These are phyloP conservation scores for Plebejus anna DNA, from an alignment of 2,888 invertebrate species.

Conservation along the genomic window DNA sequence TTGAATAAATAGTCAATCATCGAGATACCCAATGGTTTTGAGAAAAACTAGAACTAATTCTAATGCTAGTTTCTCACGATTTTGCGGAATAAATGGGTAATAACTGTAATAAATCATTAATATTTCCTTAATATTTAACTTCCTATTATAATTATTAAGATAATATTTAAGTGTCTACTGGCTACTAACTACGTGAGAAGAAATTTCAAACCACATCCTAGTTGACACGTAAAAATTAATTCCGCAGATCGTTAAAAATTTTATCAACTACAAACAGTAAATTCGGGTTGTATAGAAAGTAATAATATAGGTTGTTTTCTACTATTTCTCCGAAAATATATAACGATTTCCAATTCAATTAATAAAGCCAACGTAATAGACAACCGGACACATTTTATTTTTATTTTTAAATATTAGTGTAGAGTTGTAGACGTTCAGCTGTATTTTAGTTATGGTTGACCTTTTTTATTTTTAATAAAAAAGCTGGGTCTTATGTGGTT, in stretches of 20 bases:
- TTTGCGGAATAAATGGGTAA: background rate
- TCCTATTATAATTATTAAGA: background rate
- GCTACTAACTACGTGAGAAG: background rate
- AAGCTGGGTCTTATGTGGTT: background rate
- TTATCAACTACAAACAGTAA: background rate
- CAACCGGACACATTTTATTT: too few relatives aligned
- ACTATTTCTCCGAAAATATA: too few relatives aligned
- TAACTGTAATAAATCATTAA: background rate
- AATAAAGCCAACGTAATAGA: too few relatives aligned
- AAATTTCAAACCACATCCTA: background rate
- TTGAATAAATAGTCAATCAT: conserved; percentile 15
- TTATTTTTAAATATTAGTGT: too few relatives aligned
- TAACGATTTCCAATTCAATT: too few relatives aligned
- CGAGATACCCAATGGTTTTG: background rate
- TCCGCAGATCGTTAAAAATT: background rate
- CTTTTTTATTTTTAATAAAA: background rate
- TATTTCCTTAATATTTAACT: conserved; percentile 1
- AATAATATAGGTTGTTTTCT: too few relatives aligned
- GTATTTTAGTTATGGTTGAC: too few relatives aligned
- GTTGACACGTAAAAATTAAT: background rate
- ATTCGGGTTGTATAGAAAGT: too few relatives aligned
- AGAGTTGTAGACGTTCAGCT: too few relatives aligned
- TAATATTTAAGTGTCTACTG: background rate
- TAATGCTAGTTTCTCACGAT: conserved; percentile 10
- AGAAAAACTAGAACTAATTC: background rate